Evolutionary conservation across 2,888 invertebrate species (phyloP).

Genomic region (Phengaris alcon): DNA sequence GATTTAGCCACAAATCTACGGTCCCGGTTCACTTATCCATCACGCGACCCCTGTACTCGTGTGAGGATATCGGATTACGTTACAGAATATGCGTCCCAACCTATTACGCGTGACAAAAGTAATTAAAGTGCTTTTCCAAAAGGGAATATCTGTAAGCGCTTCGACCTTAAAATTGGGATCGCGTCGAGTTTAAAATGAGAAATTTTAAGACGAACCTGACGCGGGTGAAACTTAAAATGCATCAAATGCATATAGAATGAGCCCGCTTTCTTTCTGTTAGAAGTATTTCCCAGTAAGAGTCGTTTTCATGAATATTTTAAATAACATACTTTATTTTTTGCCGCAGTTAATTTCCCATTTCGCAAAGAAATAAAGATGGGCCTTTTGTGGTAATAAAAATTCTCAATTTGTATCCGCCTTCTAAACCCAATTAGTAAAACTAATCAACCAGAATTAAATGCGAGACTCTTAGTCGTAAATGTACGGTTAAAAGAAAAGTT

Average conservation of each 20-base stretch:
- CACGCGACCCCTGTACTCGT: neutral
- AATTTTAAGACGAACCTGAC: neutral
- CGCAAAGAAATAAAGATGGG: neutral
- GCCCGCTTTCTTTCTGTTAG: neutral
- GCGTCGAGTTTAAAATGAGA: conserved; percentile 2
- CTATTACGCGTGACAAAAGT: neutral
- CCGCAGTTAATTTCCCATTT: neutral
- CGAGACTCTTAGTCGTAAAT: neutral
- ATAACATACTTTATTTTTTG: neutral
- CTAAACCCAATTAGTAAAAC: neutral
- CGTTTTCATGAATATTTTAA: conserved; percentile 2
- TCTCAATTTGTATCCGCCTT: neutral
- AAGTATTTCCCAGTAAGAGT: neutral
- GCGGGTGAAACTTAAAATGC: conserved; percentile 3
- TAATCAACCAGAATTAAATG: neutral
- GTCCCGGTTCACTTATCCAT: neutral
- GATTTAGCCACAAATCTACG: neutral
- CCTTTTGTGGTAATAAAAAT: neutral
- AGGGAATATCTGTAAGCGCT: neutral
- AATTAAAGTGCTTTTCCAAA: neutral
- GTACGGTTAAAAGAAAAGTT: neutral
- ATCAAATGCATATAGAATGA: conserved; percentile 7
- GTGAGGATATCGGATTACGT: neutral
- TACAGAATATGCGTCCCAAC: neutral
- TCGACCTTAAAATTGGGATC: neutral